A percentile compares a stretch with the other conserved stretches of the same genome.
Conservation (phyloP, 2,113 vertebrate genomes). For the Ictidomys tridecemlineatus region DNA sequence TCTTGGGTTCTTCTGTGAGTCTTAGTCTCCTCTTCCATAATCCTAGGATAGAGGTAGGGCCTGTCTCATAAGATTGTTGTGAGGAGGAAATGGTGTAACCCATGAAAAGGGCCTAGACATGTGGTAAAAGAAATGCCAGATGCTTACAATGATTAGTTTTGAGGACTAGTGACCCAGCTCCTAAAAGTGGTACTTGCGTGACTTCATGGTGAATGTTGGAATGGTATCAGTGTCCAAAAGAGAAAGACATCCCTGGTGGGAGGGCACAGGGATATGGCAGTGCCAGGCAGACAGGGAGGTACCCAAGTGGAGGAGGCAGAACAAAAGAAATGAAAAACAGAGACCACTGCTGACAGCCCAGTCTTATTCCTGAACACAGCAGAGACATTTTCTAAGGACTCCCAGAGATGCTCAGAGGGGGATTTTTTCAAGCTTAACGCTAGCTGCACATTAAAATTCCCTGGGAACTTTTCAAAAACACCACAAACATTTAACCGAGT, state of each 20-base stretch:
- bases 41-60: not conserved
- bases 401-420: not conserved
- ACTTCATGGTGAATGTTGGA: not conserved
- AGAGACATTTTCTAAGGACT: not conserved
- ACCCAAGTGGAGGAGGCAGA: not conserved
- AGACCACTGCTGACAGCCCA: not conserved
- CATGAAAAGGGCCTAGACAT: not conserved
- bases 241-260: not conserved
- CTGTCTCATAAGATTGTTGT: not conserved
- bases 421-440: not conserved
- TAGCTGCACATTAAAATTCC: not conserved
- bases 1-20: not conserved
- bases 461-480: not conserved
- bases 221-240: fast-evolving
- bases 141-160: not conserved
- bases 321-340: too few species aligned
- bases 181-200: not conserved
- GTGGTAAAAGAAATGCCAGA: not conserved
- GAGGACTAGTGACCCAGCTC: not conserved
- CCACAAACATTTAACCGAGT: not conserved
- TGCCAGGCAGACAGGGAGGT: not conserved
- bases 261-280: not conserved
- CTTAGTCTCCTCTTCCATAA: not conserved
- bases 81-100: not conserved
- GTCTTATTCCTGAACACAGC: not conserved